A percentile compares a stretch with the other conserved stretches of the same genome.
phyloP scores from a whole-genome alignment of 35 echinoderm and acorn worm species.

The Heliocidaris tuberculata region DNA sequence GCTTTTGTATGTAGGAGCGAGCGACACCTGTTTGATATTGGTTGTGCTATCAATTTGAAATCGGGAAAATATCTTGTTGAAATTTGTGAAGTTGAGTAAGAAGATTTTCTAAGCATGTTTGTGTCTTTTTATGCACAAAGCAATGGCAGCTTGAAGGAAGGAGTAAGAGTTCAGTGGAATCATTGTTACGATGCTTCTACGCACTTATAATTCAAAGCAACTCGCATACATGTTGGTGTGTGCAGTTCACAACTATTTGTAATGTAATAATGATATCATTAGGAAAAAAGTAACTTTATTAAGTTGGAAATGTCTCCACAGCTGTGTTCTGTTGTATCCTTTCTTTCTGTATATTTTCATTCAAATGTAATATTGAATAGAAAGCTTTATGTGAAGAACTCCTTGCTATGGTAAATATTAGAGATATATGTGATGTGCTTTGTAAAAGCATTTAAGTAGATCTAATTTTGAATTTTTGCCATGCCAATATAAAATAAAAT shows the following conservation, averaged over 20 bases:
- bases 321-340: neutral
- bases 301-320: neutral
- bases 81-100: neutral
- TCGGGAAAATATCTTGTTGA: neutral
- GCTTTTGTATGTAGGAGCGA: neutral
- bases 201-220: neutral
- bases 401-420: neutral
- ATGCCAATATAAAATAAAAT: neutral
- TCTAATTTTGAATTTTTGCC: neutral
- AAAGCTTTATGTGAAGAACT: neutral
- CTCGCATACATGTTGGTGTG: neutral
- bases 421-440: neutral
- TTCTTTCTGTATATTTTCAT: neutral
- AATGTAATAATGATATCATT: neutral
- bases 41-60: neutral
- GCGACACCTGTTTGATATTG: neutral
- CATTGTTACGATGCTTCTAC: neutral
- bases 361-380: neutral
- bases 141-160: neutral
- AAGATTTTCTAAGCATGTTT: neutral
- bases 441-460: neutral
- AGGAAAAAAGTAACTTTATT: neutral
- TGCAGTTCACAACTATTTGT: neutral
- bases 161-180: neutral
- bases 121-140: neutral